These are phyloP conservation scores for Aphodius sticticus DNA, from an alignment of 2,888 invertebrate species.

Conservation along the genomic window DNA sequence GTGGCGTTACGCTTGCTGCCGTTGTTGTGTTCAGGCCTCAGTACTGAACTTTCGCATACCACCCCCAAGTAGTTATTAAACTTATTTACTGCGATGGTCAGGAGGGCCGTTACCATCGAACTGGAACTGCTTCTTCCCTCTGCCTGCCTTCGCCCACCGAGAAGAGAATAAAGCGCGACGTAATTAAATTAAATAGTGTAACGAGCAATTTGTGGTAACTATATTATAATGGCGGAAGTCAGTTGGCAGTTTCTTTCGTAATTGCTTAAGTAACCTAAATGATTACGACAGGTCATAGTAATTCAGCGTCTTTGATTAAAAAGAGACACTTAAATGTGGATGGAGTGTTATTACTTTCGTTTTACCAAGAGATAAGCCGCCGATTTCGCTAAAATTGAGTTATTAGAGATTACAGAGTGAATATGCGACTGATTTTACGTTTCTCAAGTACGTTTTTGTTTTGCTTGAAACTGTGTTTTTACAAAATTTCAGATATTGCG, in stretches of 20 bases:
- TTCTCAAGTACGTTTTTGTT: too few species aligned
- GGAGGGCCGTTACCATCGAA: background rate
- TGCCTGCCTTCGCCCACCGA: background rate
- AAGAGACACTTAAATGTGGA: too few species aligned
- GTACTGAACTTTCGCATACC: background rate
- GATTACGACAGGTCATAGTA: background rate
- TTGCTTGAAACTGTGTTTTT: too few species aligned
- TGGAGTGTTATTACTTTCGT: too few species aligned
- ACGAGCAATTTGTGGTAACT: background rate
- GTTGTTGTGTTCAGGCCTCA: background rate
- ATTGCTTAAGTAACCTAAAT: background rate
- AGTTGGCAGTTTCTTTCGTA: background rate
- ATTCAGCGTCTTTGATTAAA: background rate
- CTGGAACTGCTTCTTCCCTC: background rate
- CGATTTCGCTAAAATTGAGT: too few species aligned
- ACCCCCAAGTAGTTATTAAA: background rate
- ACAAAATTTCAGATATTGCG: too few species aligned
- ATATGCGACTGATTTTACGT: too few species aligned
- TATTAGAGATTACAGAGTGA: too few species aligned
- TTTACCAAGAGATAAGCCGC: too few species aligned
- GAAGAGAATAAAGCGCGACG: background rate
- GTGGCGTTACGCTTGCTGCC: background rate
- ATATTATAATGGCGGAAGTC: background rate
- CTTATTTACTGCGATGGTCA: background rate
- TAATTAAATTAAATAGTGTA: background rate